Conservation (phyloP, 2,888 invertebrate species). For the Nemotelus nigrinus region DNA sequence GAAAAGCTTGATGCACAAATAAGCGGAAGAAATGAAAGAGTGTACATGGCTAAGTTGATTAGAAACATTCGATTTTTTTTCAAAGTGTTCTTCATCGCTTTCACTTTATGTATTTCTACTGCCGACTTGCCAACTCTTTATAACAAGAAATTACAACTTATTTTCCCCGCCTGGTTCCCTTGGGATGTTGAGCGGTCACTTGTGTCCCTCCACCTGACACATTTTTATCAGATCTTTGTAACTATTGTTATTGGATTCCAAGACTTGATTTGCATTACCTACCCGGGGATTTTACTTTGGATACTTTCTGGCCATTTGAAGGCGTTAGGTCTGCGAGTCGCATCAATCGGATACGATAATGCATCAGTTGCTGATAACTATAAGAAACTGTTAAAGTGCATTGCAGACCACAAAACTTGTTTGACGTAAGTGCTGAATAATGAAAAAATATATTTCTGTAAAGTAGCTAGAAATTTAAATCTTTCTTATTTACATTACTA, state of each 20-base stretch:
- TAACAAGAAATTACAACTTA: neutral
- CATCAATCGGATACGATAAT: neutral
- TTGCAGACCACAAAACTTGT: neutral
- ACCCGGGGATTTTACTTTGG: neutral
- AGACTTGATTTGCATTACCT: neutral
- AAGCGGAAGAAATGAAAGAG: neutral
- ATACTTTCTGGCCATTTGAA: neutral
- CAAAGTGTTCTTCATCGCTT: neutral
- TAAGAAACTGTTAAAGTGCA: neutral
- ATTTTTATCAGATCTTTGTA: neutral
- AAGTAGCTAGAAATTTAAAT: neutral
- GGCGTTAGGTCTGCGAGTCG: slow-evolving; percentile 1
- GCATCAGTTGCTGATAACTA: neutral
- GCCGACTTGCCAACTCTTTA: neutral
- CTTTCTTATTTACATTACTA: neutral
- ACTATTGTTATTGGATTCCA: neutral
- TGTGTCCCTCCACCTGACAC: neutral
- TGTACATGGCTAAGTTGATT: neutral
- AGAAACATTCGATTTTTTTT: neutral
- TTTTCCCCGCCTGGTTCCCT: slow-evolving; percentile 1
- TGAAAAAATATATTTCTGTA: neutral
- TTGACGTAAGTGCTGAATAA: neutral
- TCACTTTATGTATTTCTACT: neutral
- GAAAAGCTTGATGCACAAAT: neutral
- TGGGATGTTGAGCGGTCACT: neutral